Evolutionary conservation across 2,888 invertebrate species (phyloP), one percentile per base, ranked within the genome.

Genomic region (Rhyacophila evoluta): DNA sequence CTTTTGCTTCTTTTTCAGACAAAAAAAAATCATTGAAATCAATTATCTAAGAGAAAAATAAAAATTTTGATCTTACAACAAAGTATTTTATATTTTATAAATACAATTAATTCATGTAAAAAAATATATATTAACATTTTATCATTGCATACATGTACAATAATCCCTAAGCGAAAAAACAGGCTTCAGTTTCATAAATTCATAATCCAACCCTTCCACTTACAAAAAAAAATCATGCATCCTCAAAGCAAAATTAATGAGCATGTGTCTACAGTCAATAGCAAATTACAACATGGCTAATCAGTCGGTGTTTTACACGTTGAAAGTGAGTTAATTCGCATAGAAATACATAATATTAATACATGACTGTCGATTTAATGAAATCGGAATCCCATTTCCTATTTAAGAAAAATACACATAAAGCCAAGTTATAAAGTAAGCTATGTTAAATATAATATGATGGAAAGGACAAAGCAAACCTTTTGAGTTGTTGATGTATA

Each of bases 241-340:
- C 19, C 19, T 55, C 55, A 55, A 55, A 55, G 55, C 55, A 55
- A 55, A 55, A 19, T 55, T 55, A 55, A 25, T 19, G 55, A 55
- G 55, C 55, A 55, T 10, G 6, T 55, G 55, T 15, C 55, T 55
- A 55, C 12, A 19, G 15, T 55, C 55, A 55, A 55, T 8, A n/a
- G 15, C 12, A 55, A 55, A 55, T 19, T 55, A 55, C 55, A 55
- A 33, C 19, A 1, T 15, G 10, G 55, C 25, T 55, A 19, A 19
- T 55, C 55, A 55, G 55, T 55, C 55, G 10, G 55, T 55, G 55
- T 10, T 19, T 55, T 55, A 19, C n/a, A n/a, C 15, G 55, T 55
- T 55, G 19, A 41, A 41, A 55, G 55, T 55, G 55, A 55, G 55
- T 55, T 55, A 55, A 55, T 55, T 55, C 19, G 55, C 55, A 55